phyloP scores from a whole-genome alignment of 2,888 invertebrate species.

The Nomada lathburiana region DNA sequence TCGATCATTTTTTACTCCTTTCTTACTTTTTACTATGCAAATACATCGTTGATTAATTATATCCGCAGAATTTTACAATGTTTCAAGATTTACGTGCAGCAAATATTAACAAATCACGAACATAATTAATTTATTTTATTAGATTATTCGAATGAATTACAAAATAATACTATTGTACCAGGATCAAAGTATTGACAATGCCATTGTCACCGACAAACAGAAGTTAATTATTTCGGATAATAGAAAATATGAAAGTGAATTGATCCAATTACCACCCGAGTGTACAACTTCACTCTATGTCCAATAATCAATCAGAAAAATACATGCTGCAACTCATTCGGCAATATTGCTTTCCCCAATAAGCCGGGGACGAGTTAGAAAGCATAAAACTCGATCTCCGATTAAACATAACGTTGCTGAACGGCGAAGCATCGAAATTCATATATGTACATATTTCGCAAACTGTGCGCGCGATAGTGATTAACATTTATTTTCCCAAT shows the following conservation, averaged over 20 bases:
- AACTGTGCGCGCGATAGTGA: too few species aligned
- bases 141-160: too few species aligned
- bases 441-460: too few species aligned
- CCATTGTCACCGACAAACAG: not conserved
- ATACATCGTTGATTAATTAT: too few species aligned
- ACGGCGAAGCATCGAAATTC: not conserved
- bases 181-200: too few species aligned
- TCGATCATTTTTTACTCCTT: too few species aligned
- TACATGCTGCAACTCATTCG: not conserved
- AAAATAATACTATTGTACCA: too few species aligned
- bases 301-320: constrained; percentile 31
- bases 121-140: too few species aligned
- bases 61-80: too few species aligned
- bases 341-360: not conserved
- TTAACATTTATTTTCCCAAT: not conserved
- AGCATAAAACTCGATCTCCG: not conserved
- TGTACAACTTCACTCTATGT: not conserved
- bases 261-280: constrained; percentile 10
- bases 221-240: not conserved
- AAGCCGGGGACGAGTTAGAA: not conserved
- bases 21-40: too few species aligned
- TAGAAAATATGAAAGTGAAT: not conserved
- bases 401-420: not conserved
- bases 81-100: too few species aligned
- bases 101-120: too few species aligned